Conservation (phyloP, 2,888 invertebrate genomes). For the Diplazon laetatorius region DNA sequence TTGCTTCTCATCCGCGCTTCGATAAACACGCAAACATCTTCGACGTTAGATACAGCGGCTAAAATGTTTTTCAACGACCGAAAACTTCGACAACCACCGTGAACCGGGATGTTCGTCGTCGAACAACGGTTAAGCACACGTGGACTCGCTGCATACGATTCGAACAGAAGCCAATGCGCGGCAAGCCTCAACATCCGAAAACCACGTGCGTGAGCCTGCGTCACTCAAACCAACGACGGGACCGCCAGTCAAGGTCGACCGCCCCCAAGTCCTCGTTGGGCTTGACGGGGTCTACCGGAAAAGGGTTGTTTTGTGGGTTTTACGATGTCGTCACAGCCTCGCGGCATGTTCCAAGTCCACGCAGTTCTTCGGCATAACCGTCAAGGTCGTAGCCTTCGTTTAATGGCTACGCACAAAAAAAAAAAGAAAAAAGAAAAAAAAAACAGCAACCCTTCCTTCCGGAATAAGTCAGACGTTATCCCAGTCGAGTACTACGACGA, state of each 20-base stretch:
- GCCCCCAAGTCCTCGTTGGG: conserved; percentile 34
- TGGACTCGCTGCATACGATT: conserved; percentile 1
- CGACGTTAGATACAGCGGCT: conserved; percentile 6
- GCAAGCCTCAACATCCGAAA: conserved; percentile 30
- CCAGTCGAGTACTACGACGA: background rate
- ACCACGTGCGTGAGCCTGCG: conserved; percentile 38
- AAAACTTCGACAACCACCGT: conserved; percentile 58
- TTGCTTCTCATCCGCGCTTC: background rate
- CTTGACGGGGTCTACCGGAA: conserved; percentile 53
- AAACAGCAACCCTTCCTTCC: conserved; percentile 78
- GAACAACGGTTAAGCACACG: background rate
- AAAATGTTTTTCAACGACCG: conserved; percentile 56
- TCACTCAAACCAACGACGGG: conserved; percentile 17
- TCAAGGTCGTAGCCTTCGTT: conserved; percentile 67
- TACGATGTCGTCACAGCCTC: conserved; percentile 47
- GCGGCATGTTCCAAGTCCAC: background rate
- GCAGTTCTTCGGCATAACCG: conserved; percentile 47
- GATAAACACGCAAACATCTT: conserved; percentile 13
- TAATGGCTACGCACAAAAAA: conserved; percentile 54
- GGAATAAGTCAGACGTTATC: conserved; percentile 56
- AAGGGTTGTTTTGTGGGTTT: conserved; percentile 76
- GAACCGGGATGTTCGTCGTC: background rate
- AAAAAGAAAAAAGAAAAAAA: too few relatives aligned
- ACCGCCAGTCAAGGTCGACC: conserved; percentile 68
- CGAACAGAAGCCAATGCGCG: conserved; percentile 23